Evolutionary conservation across 1,140 invertebrate species (phyloP), one percentile per base, ranked within the genome.

Genomic region (Antheraea mylitta): DNA sequence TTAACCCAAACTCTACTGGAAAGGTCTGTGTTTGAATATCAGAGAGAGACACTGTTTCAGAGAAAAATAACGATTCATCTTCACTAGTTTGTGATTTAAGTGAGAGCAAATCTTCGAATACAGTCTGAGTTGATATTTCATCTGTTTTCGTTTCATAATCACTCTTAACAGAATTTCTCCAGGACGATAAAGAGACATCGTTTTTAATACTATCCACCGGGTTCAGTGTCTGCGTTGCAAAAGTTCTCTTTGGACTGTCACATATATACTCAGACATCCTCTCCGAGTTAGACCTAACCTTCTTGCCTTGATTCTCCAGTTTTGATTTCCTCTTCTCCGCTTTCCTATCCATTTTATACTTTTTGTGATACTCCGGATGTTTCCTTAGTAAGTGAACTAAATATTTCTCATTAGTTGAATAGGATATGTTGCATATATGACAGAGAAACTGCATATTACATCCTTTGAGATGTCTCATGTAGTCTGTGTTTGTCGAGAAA

Each of bases 21-120:
- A 85, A 81, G 0, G 89, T 91, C 37, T 91, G 89, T 2, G 89
- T 91, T 65, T 91, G 89, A 13, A 90, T 91, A 65, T 91, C 87
- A 0, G 86, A 90, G 2, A 89, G 58, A 0, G 86, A 88, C 0
- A 90, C 87, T 0, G 78, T 79, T 70, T 89, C 86, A 0, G 83
- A 83, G 48, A 81, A 87, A 22, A 83, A 90, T n/a, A 91, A 77
- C 0, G 81, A 82, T 0, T 88, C 84, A 7, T 91, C 89, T 58
- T 90, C 89, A 18, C 81, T 86, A 0, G 73, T 80, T 18, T 86
- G 80, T 0, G 88, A 86, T 74, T 85, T 89, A 0, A 90, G 59
- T 0, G 83, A 86, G 0, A 87, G 59, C 0, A 86, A 30, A 18
- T 90, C 82, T 76, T 91, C 88, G 18, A 90, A 90, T 0, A 83